Evolutionary conservation across 2,113 vertebrate genomes (phyloP), one percentile per base, ranked within the genome.

Genomic region (Anthoscopus minutus): DNA sequence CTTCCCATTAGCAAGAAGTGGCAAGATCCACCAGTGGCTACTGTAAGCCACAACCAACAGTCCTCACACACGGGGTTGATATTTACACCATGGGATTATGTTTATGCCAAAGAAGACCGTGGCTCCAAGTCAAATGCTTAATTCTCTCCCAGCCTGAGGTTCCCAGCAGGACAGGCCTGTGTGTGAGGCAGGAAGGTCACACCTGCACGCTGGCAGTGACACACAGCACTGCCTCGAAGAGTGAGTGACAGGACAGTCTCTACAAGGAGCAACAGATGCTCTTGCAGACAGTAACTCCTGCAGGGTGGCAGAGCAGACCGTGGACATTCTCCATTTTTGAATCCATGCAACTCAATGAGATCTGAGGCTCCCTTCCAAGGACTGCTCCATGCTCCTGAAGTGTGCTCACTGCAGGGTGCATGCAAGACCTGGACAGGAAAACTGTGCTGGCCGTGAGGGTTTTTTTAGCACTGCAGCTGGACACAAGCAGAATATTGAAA

Each of bases 401-500:
- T 2, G 0, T 1, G 3, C 5, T 27, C 6, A 14, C 22, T 20
- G 4, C 12, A 13, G 38, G 35, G 25, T 71, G 58, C 3, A 2
- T 10, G 15, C 9, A 37, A 35, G n/a, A 17, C 31, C 54, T 2
- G 37, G 6, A 21, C 38, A 44, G 28, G 13, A 60, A 38, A 12
- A 18, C 9, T 35, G 40, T 25, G 18, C 3, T 27, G 35, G 11
- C 48, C 0, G 0, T 13, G 21, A 47, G 42, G n/a, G 11, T 1
- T 35, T 42, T 64, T 60, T 24, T 19, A 56, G 37, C 22, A 23
- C 38, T 67, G 57, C 74, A 89, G 85, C 76, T 80, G 88, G 82
- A 86, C 71, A 81, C 45, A 82, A 69, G 64, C n/a, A 38, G 57
- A 86, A 61, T 66, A 80, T 9, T 51, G 76, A 66, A 74, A 91